Percentiles rank a stretch among this genome's conserved stretches.
phyloP scores from a whole-genome alignment of 2,113 vertebrate species.

The Silurus meridionalis region DNA sequence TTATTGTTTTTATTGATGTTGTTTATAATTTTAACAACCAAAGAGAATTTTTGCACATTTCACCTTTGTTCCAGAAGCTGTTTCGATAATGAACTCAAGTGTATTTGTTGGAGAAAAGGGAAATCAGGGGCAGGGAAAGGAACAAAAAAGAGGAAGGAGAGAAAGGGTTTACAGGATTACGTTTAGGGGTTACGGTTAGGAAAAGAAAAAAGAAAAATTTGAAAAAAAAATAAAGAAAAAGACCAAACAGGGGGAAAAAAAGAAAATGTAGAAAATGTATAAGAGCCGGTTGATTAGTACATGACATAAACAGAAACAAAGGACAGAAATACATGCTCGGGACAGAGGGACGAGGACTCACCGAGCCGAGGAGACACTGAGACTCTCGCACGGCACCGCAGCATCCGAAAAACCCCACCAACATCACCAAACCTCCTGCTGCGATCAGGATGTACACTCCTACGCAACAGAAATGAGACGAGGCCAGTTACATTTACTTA shows the following conservation, averaged over 20 bases:
- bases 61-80: not conserved
- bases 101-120: not conserved
- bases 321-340: not conserved
- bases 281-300: not conserved
- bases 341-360: slow-evolving; percentile 70
- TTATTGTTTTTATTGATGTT: too few relatives aligned
- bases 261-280: not conserved
- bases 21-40: not conserved
- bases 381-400: slow-evolving; percentile 93
- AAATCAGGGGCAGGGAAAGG: not conserved
- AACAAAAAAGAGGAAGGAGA: not conserved
- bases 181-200: not conserved
- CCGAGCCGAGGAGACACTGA: slow-evolving; percentile 90
- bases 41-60: not conserved
- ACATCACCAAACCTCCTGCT: slow-evolving; percentile 88
- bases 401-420: slow-evolving; percentile 94
- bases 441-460: slow-evolving; percentile 92
- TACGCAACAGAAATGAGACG: slow-evolving; percentile 48
- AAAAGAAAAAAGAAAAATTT: not conserved
- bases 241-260: not conserved
- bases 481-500: not conserved
- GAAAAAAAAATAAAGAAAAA: not conserved
- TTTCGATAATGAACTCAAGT: not conserved
- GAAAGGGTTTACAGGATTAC: not conserved
- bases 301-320: too few relatives aligned